Evolutionary conservation across 2,888 invertebrate genomes (phyloP), one percentile per base, ranked within the genome.

Genomic region (Dolichomitus sp.): DNA sequence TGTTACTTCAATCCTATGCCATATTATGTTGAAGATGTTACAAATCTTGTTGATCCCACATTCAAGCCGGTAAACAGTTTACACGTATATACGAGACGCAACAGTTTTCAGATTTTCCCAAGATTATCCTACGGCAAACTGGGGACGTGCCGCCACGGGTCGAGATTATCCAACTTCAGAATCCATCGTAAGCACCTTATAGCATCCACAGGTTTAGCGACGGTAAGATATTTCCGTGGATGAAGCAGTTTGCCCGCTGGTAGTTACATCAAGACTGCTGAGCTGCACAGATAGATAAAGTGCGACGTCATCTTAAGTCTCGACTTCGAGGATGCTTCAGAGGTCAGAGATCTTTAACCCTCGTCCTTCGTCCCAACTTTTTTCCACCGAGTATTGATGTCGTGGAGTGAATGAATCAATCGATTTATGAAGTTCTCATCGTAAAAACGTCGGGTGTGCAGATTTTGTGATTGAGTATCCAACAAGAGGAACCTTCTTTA

Each of bases 211-310:
- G 12, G 14, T 19, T 57, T 42, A 42, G 12, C 30, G 14, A 54
- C 23, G 27, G 12, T n/a, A n/a, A 54, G 54, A 42, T 70, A 65
- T 57, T 30, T 27, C 30, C 54, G 42, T 5, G n/a, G 42, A 4
- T 30, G 12, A n/a, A 57, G 30, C 17, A 30, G 37, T 54, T 54
- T 42, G 14, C 1, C 14, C 45, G 12, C 30, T 6, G 14, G 2
- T 14, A 40, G 61, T 63, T 63, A 40, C 61, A 23, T 30, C 23
- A 54, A 30, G 30, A 70, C n/a, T 42, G 69, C n/a, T 70, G 69
- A 70, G 23, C 14, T 14, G 19, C 3, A n/a, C 11, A 33, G 23
- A 37, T 40, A 23, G 23, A 23, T 50, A 14, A 19, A 37, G 50
- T 52, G 45, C 14, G 40, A 19, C 37, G n/a, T 57, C 54, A 17